A percentile compares a stretch with the other conserved stretches of the same genome.
Evolutionary conservation across 2,113 vertebrate species (phyloP).

Genomic region (Ceratotherium simum): DNA sequence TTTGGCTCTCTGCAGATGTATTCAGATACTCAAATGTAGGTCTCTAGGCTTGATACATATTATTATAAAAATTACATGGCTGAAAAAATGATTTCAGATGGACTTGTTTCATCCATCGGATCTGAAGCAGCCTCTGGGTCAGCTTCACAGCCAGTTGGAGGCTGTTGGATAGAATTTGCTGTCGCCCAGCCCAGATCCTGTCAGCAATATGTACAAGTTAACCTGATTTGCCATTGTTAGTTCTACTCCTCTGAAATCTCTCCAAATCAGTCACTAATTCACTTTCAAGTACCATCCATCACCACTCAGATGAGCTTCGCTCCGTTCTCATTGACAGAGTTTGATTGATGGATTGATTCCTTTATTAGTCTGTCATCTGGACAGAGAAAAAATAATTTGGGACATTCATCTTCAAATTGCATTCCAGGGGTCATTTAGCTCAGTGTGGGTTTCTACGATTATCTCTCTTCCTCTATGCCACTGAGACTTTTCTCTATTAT

Average conservation of each 20-base stretch:
- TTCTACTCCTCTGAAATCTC: slow-evolving; percentile 19
- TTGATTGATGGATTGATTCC: slow-evolving; percentile 50
- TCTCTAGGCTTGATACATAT: slow-evolving; percentile 42
- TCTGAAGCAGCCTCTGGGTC: slow-evolving; percentile 23
- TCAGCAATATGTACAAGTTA: not conserved
- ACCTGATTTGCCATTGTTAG: slow-evolving; percentile 27
- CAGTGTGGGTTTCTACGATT: slow-evolving; percentile 1
- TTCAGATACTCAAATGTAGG: slow-evolving; percentile 47
- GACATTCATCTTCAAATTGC: slow-evolving; percentile 49
- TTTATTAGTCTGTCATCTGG: slow-evolving; percentile 51
- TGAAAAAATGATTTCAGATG: slow-evolving; percentile 48
- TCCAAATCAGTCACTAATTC: slow-evolving; percentile 44
- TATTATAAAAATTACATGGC: slow-evolving; percentile 67
- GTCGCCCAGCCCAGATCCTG: not conserved
- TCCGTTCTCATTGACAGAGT: slow-evolving; percentile 53
- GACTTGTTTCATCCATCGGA: not conserved
- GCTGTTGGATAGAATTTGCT: not conserved
- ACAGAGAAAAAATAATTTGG: slow-evolving; percentile 60
- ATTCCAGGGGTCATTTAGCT: slow-evolving; percentile 35
- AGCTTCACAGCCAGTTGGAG: slow-evolving; percentile 10
- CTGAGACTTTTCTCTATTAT: not conserved
- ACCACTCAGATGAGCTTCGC: slow-evolving; percentile 16
- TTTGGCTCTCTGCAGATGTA: slow-evolving; percentile 41
- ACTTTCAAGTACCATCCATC: slow-evolving; percentile 44
- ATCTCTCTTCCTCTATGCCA: not conserved